phyloP scores from a whole-genome alignment of 2,888 invertebrate genomes.

The Rhaphigaster nebulosa region DNA sequence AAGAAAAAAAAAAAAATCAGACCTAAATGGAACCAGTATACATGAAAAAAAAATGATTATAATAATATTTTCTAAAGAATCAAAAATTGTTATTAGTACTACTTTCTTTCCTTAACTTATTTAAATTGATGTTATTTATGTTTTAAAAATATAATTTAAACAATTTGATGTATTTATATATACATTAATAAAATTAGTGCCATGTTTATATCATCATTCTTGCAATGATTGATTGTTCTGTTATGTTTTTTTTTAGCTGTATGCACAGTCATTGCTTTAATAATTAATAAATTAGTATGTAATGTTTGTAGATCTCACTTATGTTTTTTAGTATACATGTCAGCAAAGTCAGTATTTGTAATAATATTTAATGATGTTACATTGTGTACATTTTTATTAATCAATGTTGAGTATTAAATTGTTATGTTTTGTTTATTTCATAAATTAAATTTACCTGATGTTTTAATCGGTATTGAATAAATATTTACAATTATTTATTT shows the following conservation, averaged over 20 bases:
- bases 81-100: neutral
- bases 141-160: neutral
- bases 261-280: conserved; percentile 19
- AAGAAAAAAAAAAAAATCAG: neutral
- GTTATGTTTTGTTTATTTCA: neutral
- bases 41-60: neutral
- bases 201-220: neutral
- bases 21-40: neutral
- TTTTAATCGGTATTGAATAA: neutral
- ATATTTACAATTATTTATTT: neutral
- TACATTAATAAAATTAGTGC: neutral
- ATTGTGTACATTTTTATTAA: conserved; percentile 27
- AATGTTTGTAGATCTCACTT: conserved; percentile 16
- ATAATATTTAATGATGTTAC: conserved; percentile 30
- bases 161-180: neutral
- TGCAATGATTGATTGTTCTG: neutral
- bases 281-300: conserved; percentile 2
- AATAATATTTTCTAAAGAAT: neutral
- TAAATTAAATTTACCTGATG: neutral
- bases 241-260: neutral
- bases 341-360: neutral
- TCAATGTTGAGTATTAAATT: neutral
- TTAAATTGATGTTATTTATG: neutral
- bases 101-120: neutral
- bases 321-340: conserved; percentile 1